Conservation (phyloP, 2,888 invertebrate species). For the Cephus rjabovi region DNA sequence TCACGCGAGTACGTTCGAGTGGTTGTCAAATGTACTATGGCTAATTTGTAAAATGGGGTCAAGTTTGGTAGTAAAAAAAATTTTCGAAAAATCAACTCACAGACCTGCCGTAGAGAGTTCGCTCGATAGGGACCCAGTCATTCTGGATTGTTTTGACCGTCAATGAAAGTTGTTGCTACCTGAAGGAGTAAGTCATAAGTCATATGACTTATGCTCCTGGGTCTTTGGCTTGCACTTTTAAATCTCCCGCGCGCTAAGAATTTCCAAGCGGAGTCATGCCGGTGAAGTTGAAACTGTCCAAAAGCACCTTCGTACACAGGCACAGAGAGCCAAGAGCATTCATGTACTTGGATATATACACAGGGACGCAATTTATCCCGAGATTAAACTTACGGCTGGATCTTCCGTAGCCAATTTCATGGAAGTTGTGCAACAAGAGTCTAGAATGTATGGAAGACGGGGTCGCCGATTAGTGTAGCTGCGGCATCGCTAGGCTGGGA, state of each 20-base stretch:
- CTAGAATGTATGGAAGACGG: not conserved
- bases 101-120: slow-evolving; percentile 33
- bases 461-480: not conserved
- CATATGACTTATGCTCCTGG: slow-evolving; percentile 58
- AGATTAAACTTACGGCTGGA: slow-evolving; percentile 2
- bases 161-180: slow-evolving; percentile 60
- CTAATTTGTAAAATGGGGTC: not conserved
- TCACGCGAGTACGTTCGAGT: not conserved
- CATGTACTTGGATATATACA: not conserved
- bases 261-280: slow-evolving; percentile 54
- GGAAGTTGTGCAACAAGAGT: not conserved
- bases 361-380: not conserved
- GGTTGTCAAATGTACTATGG: not conserved
- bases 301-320: not conserved
- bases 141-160: slow-evolving; percentile 50
- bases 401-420: slow-evolving; percentile 9
- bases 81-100: slow-evolving; percentile 45
- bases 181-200: slow-evolving; percentile 14
- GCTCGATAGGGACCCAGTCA: slow-evolving; percentile 45
- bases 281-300: slow-evolving; percentile 39
- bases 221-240: slow-evolving; percentile 60
- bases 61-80: not conserved
- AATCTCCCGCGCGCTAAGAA: slow-evolving; percentile 39
- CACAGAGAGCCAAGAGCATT: not conserved
- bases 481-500: slow-evolving; percentile 6